Evolutionary conservation across 64 coral and sea anemone genomes (phyloP).

Genomic region (Pocillopora damicornis): DNA sequence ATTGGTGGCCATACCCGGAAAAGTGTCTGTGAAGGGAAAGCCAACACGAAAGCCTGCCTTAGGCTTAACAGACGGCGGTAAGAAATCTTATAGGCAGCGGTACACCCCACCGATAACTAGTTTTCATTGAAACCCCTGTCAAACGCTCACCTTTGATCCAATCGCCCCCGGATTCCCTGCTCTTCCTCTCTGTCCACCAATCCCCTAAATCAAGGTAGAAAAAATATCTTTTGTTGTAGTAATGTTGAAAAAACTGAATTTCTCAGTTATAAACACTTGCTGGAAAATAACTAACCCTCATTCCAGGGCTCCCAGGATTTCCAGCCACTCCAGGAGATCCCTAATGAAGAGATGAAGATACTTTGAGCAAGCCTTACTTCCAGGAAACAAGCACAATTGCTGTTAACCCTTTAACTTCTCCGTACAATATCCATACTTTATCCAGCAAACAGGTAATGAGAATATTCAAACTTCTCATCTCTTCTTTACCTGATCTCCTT

Average conservation of each 20-base stretch:
- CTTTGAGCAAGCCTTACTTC: too few species aligned
- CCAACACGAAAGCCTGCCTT: too few species aligned
- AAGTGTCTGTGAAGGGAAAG: too few species aligned
- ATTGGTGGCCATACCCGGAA: too few species aligned
- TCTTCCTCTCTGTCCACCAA: conserved; percentile 5
- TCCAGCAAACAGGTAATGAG: too few species aligned
- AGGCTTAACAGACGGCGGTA: too few species aligned
- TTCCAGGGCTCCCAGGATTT: conserved; percentile 8
- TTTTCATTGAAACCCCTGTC: background rate
- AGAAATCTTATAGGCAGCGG: background rate
- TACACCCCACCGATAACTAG: background rate
- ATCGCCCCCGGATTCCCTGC: background rate
- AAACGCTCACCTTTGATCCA: background rate
- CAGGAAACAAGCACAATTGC: too few species aligned
- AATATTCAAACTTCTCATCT: background rate
- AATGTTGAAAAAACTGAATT: background rate
- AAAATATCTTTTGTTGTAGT: background rate
- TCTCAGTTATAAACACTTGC: background rate
- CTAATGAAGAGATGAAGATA: background rate
- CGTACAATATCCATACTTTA: too few species aligned
- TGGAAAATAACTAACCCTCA: background rate
- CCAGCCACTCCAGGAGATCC: background rate
- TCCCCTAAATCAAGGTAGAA: background rate
- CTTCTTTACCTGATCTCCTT: conserved; percentile 37
- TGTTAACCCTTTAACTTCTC: too few species aligned